A percentile compares a stretch with the other conserved stretches of the same genome.
phyloP scores from a whole-genome alignment of 2,888 invertebrate genomes.

The Celastrina argiolus region DNA sequence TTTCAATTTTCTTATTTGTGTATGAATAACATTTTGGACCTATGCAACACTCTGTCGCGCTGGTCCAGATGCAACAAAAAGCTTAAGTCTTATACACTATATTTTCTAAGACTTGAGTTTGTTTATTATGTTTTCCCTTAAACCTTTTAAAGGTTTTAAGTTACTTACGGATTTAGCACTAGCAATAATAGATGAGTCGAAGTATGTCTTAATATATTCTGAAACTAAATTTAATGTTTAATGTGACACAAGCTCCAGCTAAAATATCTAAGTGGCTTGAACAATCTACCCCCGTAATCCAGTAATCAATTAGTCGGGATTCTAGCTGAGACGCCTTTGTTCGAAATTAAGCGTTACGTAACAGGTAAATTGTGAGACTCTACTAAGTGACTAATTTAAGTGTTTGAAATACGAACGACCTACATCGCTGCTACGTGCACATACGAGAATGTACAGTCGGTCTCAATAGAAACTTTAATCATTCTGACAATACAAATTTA shows the following conservation, averaged over 20 bases:
- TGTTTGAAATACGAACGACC: neutral
- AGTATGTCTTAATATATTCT: neutral
- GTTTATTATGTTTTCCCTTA: too few species aligned
- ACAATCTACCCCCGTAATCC: constrained; percentile 1
- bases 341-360: neutral
- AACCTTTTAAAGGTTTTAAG: too few species aligned
- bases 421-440: neutral
- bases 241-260: neutral
- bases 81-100: too few species aligned
- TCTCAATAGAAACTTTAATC: too few species aligned
- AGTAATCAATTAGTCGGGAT: constrained; percentile 7
- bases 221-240: neutral
- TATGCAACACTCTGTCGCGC: too few species aligned
- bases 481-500: neutral
- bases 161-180: too few species aligned
- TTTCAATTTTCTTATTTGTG: too few species aligned
- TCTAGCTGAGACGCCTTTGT: constrained; percentile 2
- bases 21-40: too few species aligned
- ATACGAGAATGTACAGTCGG: too few species aligned
- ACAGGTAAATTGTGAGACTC: constrained; percentile 4
- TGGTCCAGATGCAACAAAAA: too few species aligned
- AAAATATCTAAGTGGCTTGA: constrained; percentile 1
- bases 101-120: too few species aligned
- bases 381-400: constrained; percentile 11
- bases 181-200: too few species aligned